phyloP scores from a whole-genome alignment of 92 coral and sea anemone species.

The Epizoanthus ramosus region DNA sequence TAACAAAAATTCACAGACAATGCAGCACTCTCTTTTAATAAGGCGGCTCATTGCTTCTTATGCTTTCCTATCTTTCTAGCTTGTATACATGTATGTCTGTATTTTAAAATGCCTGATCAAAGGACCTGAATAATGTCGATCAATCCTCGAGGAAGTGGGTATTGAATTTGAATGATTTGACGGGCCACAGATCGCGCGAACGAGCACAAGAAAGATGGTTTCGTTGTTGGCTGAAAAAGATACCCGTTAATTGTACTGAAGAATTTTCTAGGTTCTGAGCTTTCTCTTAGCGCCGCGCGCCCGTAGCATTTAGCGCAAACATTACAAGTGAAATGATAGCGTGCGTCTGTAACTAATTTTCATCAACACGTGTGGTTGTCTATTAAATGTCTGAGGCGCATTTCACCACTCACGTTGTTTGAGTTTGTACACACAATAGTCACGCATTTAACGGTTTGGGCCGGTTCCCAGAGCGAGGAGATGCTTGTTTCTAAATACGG shows the following conservation, averaged over 20 bases:
- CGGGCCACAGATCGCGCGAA: conserved; percentile 15
- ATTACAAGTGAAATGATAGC: neutral
- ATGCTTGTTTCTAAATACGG: neutral
- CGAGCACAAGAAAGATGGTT: neutral
- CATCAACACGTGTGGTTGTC: neutral
- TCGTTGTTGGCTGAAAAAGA: neutral
- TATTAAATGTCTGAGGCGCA: neutral
- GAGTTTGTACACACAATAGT: neutral
- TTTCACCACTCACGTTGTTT: too few species aligned
- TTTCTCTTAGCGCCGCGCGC: neutral
- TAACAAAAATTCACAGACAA: neutral
- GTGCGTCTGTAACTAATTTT: neutral
- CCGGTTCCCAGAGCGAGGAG: too few species aligned
- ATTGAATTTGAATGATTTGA: conserved; percentile 12
- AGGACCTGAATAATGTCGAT: neutral
- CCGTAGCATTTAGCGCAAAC: neutral
- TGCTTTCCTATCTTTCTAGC: too few species aligned
- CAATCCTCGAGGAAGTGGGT: neutral
- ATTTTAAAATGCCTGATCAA: neutral
- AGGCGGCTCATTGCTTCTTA: too few species aligned
- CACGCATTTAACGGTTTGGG: neutral
- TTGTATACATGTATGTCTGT: neutral
- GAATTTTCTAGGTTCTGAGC: neutral
- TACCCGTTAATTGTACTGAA: neutral
- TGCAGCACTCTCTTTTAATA: too few species aligned